Base-by-base conservation (phyloP, 92 coral and sea anemone species). In the Paramuricea clavata region DNA sequence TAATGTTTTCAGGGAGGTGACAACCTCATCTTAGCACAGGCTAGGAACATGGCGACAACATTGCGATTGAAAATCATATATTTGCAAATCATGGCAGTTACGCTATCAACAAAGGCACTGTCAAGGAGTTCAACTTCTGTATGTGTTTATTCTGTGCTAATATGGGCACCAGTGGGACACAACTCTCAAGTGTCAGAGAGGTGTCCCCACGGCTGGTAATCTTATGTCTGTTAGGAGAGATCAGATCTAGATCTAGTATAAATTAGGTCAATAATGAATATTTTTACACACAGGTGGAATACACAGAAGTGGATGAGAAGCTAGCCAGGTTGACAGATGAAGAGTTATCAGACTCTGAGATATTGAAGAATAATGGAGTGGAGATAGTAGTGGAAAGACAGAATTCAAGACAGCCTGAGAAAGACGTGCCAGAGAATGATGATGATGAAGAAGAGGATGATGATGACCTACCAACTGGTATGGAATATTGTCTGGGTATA, bases 231-330 rank as follows among this genome's bases (percentile, higher is more conserved):
- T 23, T 61, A 5, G 16, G 3, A 1, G 1, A 19, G 69, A 61
- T n/a, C 12, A 6, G 35, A 61, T 61, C 52, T 2, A 5, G 12
- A 47, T 47, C 52, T 15, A 5, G 52, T 47, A 47, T 47, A 47
- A 47, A 47, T 47, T 12, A 12, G 52, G 16, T 12, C 33, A 4
- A 22, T 60, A 1, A 60, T 60, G 11, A 0, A 33, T 27, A 28
- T 13, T 28, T 19, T n/a, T 36, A 4, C 11, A 59, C 54, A n/a
- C 32, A 97, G 99, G 99, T 97, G 19, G 99, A 97, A 59, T 97
- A 97, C 85, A 97, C 99, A 26, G 99, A 97, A 83, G 99, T 97
- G 52, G 99, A 97, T 88, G 99, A 94, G 34, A 97, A 97, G 83
- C 89, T 97, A 69, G 99, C 99, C 12, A 90, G 91, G 49, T 80